Evolutionary conservation across 2,113 vertebrate species (phyloP).

Genomic region (Fregata magnificens): DNA sequence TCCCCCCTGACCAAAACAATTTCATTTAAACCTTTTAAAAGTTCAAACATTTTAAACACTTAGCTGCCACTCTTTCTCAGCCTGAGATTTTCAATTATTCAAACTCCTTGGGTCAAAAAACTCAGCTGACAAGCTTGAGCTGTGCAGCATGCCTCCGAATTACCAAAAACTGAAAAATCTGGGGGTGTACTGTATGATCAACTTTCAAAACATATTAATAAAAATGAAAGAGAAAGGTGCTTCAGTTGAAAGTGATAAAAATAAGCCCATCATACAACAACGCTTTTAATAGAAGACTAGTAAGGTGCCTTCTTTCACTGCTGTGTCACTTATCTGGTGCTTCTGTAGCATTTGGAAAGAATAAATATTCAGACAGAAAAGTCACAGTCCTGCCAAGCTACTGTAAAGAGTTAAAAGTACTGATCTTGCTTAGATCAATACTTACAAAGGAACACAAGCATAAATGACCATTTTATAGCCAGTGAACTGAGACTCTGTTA

Average conservation of each 20-base stretch:
- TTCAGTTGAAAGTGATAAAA: not conserved
- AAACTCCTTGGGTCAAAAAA: not conserved
- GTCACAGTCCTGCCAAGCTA: not conserved
- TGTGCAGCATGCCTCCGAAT: not conserved
- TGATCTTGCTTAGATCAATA: not conserved
- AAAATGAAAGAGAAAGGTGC: constrained; percentile 23
- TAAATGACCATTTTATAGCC: not conserved
- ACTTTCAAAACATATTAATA: not conserved
- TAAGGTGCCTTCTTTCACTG: constrained; percentile 12
- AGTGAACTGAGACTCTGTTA: not conserved
- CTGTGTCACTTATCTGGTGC: not conserved
- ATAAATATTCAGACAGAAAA: not conserved
- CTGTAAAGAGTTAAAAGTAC: not conserved
- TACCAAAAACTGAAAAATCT: not conserved
- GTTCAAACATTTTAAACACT: not conserved
- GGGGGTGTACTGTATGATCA: not conserved
- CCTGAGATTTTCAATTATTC: not conserved
- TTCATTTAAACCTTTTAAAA: not conserved
- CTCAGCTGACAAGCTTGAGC: not conserved
- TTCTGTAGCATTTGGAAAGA: constrained; percentile 12
- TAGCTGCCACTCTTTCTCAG: not conserved
- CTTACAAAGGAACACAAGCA: not conserved
- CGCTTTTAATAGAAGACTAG: not conserved
- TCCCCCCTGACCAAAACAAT: not conserved
- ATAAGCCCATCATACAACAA: not conserved